These are phyloP conservation scores for Drosophila obscura DNA, from an alignment of 1,140 invertebrate genomes.

Conservation along the genomic window DNA sequence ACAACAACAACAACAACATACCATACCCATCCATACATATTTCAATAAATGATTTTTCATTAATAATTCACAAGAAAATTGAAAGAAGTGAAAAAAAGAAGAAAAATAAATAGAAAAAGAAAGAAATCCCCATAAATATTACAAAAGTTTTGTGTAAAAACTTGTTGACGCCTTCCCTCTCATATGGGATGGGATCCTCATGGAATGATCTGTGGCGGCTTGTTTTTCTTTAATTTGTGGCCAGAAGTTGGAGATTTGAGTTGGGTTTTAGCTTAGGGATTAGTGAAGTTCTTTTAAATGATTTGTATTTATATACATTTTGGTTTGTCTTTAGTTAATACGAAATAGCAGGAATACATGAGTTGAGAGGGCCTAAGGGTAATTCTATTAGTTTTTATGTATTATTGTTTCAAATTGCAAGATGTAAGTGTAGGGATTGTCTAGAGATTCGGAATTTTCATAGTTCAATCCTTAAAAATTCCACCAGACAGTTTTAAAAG, in stretches of 20 bases:
- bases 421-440: no score
- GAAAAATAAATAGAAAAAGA: conserved; percentile 15
- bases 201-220: conserved; percentile 7
- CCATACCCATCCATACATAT: conserved; percentile 50
- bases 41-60: conserved; percentile 76
- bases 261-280: conserved; percentile 1
- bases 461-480: no score
- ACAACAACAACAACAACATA: conserved; percentile 6
- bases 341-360: no score
- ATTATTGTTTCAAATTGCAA: no score
- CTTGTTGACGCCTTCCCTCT: conserved; percentile 33
- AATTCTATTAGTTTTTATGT: no score
- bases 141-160: conserved; percentile 16
- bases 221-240: conserved; percentile 51
- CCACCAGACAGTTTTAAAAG: no score
- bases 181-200: no score
- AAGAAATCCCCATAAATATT: conserved; percentile 33
- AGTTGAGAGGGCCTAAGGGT: no score
- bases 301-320: no score
- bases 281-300: no score
- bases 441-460: no score
- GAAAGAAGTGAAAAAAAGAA: conserved; percentile 39
- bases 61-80: conserved; percentile 77
- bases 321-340: no score
- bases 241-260: conserved; percentile 18